A percentile compares a stretch with the other conserved stretches of the same genome.
Evolutionary conservation across 2,113 vertebrate genomes (phyloP).

Genomic region (Cinclus mexicanus): DNA sequence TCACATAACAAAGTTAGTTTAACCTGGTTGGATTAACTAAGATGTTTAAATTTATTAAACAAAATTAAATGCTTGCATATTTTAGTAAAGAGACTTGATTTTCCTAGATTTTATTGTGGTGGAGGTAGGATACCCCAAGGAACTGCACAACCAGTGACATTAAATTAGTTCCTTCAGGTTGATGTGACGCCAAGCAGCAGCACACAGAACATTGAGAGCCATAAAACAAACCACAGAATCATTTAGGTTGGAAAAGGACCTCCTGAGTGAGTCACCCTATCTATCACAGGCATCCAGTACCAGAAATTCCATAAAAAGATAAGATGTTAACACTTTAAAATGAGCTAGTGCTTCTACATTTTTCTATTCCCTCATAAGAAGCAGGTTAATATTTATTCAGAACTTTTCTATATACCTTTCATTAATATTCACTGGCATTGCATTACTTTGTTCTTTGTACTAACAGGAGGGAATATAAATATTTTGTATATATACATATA

Average conservation of each 20-base stretch:
- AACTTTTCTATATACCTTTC: background rate
- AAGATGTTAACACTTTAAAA: background rate
- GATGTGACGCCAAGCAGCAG: background rate
- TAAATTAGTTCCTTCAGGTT: background rate
- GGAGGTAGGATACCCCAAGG: background rate
- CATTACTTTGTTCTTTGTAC: background rate
- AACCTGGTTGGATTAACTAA: background rate
- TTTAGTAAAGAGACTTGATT: background rate
- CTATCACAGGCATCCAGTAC: background rate
- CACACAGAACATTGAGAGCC: background rate
- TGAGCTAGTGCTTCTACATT: background rate
- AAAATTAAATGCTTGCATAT: background rate
- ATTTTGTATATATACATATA: background rate
- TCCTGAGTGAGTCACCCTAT: background rate
- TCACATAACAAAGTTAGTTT: background rate
- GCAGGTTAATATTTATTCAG: background rate
- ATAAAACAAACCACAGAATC: background rate
- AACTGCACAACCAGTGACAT: background rate
- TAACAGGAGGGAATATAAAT: background rate
- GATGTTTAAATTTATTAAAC: background rate
- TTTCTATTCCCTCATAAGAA: background rate
- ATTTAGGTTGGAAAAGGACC: background rate
- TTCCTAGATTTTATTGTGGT: background rate
- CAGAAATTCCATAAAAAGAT: background rate
- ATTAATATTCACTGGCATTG: background rate